Evolutionary conservation across 2,113 vertebrate genomes (phyloP).

Genomic region (Rhizomys pruinosus): DNA sequence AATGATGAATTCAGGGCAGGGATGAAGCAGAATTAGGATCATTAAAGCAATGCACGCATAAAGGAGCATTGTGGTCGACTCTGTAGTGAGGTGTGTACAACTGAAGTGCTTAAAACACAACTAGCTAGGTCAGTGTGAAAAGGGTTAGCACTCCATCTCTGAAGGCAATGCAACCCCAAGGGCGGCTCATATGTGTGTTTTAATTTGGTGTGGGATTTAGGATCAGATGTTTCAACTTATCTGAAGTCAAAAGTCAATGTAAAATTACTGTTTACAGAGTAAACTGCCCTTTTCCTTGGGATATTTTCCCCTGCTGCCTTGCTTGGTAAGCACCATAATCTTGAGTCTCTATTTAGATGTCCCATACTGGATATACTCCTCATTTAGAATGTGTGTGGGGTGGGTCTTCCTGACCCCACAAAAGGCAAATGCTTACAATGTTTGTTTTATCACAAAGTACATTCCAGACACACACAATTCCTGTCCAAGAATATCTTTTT

Average conservation of each 20-base stretch:
- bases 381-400: slow-evolving; percentile 62
- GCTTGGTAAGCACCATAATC: slow-evolving; percentile 75
- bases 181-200: slow-evolving; percentile 73
- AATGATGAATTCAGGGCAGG: not conserved
- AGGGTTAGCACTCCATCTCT: not conserved
- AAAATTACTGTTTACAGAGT: slow-evolving; percentile 80
- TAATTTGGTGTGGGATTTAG: slow-evolving; percentile 71
- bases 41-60: not conserved
- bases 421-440: slow-evolving; percentile 30
- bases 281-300: slow-evolving; percentile 71
- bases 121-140: not conserved
- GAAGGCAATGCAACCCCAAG: slow-evolving; percentile 52
- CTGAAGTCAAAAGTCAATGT: slow-evolving; percentile 80
- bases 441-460: slow-evolving; percentile 55
- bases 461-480: slow-evolving; percentile 28
- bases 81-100: not conserved
- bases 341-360: slow-evolving; percentile 75
- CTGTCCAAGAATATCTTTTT: too few species aligned
- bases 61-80: not conserved
- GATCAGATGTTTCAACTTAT: slow-evolving; percentile 82
- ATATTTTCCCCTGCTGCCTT: slow-evolving; percentile 70
- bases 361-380: slow-evolving; percentile 48
- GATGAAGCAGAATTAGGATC: not conserved
- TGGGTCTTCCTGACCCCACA: slow-evolving; percentile 31
- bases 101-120: not conserved